Percentiles rank a stretch among this genome's conserved stretches.
Conservation (phyloP, 2,113 vertebrate species). For the Elephantulus edwardii region DNA sequence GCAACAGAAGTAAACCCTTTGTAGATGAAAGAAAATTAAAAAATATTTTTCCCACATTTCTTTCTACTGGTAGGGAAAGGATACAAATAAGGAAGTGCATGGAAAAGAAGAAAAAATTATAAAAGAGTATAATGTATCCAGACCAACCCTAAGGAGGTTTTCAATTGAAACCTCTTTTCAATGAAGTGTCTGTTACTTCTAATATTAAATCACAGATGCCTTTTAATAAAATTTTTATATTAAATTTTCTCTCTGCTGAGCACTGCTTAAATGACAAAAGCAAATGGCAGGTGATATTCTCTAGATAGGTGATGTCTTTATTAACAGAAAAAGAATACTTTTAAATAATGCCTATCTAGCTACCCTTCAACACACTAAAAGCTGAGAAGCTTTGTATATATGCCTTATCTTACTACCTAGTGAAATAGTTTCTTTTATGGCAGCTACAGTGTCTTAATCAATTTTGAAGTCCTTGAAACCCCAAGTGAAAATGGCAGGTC, state of each 20-base stretch:
- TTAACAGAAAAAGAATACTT: slow-evolving; percentile 22
- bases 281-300: slow-evolving; percentile 17
- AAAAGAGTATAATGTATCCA: neutral
- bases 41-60: neutral
- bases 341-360: neutral
- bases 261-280: slow-evolving; percentile 45
- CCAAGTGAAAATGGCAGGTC: too few species aligned
- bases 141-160: neutral
- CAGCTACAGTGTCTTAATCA: neutral
- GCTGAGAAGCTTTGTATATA: neutral
- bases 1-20: neutral
- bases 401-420: neutral
- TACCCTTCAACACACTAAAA: neutral
- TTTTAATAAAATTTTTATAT: slow-evolving; percentile 59
- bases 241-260: slow-evolving; percentile 36
- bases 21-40: neutral
- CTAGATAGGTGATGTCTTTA: slow-evolving; percentile 24
- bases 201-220: slow-evolving; percentile 45
- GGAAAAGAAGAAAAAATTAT: neutral
- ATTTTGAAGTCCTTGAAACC: neutral
- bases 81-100: neutral
- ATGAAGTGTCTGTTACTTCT: slow-evolving; percentile 3
- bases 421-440: neutral
- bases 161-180: neutral
- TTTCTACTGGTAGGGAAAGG: neutral